phyloP scores from a whole-genome alignment of 2,888 invertebrate genomes.

The Synanthedon andrenaeformis region DNA sequence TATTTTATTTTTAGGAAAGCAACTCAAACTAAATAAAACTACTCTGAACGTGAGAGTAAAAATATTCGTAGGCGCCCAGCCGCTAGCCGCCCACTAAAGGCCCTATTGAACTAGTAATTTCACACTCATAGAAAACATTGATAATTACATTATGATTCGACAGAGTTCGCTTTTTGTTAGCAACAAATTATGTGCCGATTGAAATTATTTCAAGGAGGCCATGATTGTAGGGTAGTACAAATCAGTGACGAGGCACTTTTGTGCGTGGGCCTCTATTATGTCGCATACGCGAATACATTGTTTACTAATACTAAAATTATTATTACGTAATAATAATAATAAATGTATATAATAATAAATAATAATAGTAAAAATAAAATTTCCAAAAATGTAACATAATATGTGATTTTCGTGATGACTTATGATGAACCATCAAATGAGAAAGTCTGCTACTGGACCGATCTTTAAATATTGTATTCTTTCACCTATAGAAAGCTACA shows the following conservation, averaged over 20 bases:
- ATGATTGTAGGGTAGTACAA: conserved; percentile 46
- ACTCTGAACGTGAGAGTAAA: too few species aligned
- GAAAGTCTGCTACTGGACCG: too few species aligned
- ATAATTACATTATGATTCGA: conserved; percentile 60
- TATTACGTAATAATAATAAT: too few species aligned
- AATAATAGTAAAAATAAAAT: too few species aligned
- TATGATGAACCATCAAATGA: too few species aligned
- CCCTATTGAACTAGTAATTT: conserved; percentile 62
- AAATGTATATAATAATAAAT: too few species aligned
- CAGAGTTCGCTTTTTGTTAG: conserved; percentile 49
- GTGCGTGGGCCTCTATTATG: conserved; percentile 16
- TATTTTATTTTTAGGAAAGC: too few species aligned
- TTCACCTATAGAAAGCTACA: too few species aligned
- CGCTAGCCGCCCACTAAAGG: neutral
- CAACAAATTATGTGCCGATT: conserved; percentile 57
- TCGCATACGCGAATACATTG: neutral
- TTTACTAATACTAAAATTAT: neutral
- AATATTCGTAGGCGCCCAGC: conserved; percentile 5
- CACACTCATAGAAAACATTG: conserved; percentile 55
- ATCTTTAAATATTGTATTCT: too few species aligned
- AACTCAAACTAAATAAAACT: too few species aligned
- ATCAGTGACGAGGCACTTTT: conserved; percentile 42
- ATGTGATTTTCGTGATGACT: too few species aligned
- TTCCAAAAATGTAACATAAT: too few species aligned
- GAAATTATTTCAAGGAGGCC: conserved; percentile 58